Conservation (phyloP, 2,113 vertebrate genomes). For the Pedetes capensis region DNA sequence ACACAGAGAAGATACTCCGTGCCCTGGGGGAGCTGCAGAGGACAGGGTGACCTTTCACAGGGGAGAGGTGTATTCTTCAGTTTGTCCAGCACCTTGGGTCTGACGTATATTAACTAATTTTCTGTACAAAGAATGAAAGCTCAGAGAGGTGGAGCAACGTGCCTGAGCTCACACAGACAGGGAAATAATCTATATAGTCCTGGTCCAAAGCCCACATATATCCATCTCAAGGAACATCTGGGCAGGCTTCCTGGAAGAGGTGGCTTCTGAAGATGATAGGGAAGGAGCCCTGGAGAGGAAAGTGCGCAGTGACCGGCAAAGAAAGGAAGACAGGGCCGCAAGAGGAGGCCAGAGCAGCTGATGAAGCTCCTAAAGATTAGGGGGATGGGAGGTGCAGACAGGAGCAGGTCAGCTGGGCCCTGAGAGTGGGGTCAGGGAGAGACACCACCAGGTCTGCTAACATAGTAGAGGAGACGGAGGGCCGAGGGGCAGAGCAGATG, state of each 20-base stretch:
- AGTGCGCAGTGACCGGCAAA: background rate
- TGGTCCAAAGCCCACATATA: background rate
- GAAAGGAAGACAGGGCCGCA: background rate
- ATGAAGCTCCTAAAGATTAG: no score
- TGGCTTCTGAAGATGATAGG: background rate
- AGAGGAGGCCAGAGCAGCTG: background rate
- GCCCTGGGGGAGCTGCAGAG: background rate
- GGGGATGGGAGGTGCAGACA: background rate
- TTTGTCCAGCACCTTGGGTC: background rate
- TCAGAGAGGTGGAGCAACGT: background rate
- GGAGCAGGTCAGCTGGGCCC: background rate
- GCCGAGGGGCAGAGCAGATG: no score
- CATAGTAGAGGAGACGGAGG: background rate
- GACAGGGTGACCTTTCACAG: fast-evolving
- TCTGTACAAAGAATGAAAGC: background rate
- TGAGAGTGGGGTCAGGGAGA: background rate
- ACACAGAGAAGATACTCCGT: background rate
- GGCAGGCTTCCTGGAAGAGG: background rate
- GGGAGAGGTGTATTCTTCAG: background rate
- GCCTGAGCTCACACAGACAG: background rate
- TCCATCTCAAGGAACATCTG: background rate
- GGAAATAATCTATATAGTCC: background rate
- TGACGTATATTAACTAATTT: background rate
- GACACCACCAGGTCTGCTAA: background rate
- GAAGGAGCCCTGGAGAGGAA: background rate